Conservation (phyloP, 2,888 invertebrate genomes). For the Prosapia bicincta region DNA sequence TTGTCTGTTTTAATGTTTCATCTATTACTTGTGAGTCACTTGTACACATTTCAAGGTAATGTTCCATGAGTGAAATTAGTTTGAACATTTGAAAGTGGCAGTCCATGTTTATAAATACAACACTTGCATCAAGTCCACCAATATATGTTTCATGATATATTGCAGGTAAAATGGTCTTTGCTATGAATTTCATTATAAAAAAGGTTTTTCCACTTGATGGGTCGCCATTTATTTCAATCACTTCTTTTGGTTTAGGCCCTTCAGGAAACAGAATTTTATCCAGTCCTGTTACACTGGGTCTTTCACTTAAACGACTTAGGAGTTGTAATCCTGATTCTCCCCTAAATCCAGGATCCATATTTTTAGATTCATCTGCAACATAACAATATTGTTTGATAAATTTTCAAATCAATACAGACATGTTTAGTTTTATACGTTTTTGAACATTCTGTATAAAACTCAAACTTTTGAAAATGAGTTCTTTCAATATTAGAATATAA, state of each 20-base stretch:
- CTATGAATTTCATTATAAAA: slow-evolving; percentile 49
- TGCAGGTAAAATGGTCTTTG: slow-evolving; percentile 48
- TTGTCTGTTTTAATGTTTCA: slow-evolving; percentile 29
- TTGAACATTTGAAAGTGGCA: slow-evolving; percentile 49
- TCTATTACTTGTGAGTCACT: slow-evolving; percentile 24
- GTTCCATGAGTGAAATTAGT: slow-evolving; percentile 45
- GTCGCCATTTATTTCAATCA: slow-evolving; percentile 51
- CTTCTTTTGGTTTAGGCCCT: slow-evolving; percentile 46
- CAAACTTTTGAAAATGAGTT: no score
- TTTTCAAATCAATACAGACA: no score
- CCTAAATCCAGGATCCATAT: not conserved
- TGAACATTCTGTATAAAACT: no score
- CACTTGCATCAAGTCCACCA: slow-evolving; percentile 48
- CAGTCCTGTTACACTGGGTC: slow-evolving; percentile 48
- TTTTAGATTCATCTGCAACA: not conserved
- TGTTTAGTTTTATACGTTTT: no score
- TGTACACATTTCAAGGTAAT: slow-evolving; percentile 41
- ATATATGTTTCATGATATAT: slow-evolving; percentile 41
- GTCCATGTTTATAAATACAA: slow-evolving; percentile 51
- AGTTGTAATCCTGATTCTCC: slow-evolving; percentile 59
- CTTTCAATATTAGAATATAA: no score
- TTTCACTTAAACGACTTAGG: slow-evolving; percentile 51
- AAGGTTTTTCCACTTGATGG: slow-evolving; percentile 50
- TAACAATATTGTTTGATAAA: no score
- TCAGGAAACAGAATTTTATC: slow-evolving; percentile 50